A percentile compares a stretch with the other conserved stretches of the same genome.
phyloP scores from a whole-genome alignment of 2,888 invertebrate genomes.

The Parapristionchus giblindavisi region DNA sequence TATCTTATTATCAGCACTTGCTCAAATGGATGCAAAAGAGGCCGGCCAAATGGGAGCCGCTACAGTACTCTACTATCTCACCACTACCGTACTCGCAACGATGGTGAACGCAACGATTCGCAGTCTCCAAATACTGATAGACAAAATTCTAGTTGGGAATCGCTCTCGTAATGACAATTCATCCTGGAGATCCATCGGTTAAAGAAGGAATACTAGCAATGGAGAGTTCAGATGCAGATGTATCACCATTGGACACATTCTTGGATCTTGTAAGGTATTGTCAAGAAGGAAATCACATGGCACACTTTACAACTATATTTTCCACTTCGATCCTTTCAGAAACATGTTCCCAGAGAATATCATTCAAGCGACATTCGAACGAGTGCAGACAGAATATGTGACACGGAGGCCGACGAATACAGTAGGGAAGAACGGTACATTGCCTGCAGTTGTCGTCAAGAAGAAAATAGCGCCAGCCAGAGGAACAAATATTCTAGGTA shows the following conservation, averaged over 20 bases:
- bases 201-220: conserved; percentile 59
- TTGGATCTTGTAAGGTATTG: conserved; percentile 85
- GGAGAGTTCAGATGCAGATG: conserved; percentile 56
- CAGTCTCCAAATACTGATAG: background rate
- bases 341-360: conserved; percentile 92
- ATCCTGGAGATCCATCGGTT: conserved; percentile 76
- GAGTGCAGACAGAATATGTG: conserved; percentile 67
- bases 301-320: background rate
- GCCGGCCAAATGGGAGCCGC: conserved; percentile 75
- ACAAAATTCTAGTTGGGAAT: conserved; percentile 73
- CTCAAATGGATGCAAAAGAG: conserved; percentile 68
- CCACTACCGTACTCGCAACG: conserved; percentile 77
- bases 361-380: conserved; percentile 79
- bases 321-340: conserved; percentile 75
- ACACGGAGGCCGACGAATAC: conserved; percentile 37
- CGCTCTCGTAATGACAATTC: conserved; percentile 76
- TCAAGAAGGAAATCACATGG: background rate
- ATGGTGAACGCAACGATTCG: conserved; percentile 70
- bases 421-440: conserved; percentile 4
- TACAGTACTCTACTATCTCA: conserved; percentile 77
- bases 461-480: conserved; percentile 70
- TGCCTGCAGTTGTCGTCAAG: conserved; percentile 30
- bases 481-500: conserved; percentile 78
- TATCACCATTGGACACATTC: conserved; percentile 80
- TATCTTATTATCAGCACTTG: too few species aligned